These are phyloP conservation scores for Brachypteracias leptosomus DNA, from an alignment of 2,113 vertebrate genomes.

Conservation along the genomic window DNA sequence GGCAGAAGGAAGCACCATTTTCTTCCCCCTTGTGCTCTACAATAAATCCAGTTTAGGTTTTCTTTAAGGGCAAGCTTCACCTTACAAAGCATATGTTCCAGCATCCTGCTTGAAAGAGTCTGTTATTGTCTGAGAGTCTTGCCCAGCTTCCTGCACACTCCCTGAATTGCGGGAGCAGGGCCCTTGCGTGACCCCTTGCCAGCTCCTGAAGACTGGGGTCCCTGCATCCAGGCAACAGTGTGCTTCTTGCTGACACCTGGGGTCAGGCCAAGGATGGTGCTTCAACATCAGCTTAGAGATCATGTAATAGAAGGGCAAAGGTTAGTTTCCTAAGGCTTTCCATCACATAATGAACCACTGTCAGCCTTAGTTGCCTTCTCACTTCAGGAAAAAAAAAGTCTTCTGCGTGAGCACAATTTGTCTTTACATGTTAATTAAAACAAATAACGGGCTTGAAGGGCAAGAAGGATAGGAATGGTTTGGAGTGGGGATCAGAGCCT, in stretches of 20 bases:
- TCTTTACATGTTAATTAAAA: not conserved
- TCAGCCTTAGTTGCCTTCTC: not conserved
- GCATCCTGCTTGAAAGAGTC: not conserved
- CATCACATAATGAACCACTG: conserved; percentile 24
- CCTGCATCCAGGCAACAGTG: not conserved
- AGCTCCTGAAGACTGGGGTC: not conserved
- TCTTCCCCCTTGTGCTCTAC: not conserved
- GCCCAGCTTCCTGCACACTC: not conserved
- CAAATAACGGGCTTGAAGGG: not conserved
- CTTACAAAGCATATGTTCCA: not conserved
- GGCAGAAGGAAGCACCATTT: not conserved
- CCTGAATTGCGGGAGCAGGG: not conserved
- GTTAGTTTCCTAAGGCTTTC: conserved; percentile 49
- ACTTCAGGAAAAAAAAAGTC: not conserved
- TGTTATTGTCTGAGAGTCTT: not conserved
- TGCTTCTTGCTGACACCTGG: not conserved
- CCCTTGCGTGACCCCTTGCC: rapidly evolving
- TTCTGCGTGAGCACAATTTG: not conserved
- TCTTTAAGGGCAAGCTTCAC: not conserved
- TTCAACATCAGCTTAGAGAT: not conserved
- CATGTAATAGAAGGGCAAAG: conserved; percentile 11
- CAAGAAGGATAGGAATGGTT: not conserved
- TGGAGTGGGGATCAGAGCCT: not conserved
- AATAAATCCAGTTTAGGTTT: not conserved
- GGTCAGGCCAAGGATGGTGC: not conserved